Evolutionary conservation across 2,113 vertebrate genomes (phyloP), one percentile per base, ranked within the genome.

Genomic region (Dasyprocta punctata): DNA sequence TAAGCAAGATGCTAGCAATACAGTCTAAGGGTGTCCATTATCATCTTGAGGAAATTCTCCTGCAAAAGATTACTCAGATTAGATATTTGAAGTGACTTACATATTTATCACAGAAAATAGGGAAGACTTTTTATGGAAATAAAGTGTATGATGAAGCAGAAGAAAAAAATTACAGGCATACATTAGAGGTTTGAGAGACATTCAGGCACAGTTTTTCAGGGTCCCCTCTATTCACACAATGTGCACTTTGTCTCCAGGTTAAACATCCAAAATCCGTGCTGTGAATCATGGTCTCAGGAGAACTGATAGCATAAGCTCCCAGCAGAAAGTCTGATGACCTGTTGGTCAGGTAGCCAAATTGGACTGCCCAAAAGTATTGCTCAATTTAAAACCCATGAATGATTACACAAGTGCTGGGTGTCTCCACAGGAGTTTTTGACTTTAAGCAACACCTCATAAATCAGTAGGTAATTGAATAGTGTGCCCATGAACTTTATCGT

Each of bases 371-470:
- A 38, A 90, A 90, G 49, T 5, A 54, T 60, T 78, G 69, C 1
- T 22, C 24, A 71, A 80, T 30, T 47, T 81, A 63, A 86, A 86
- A 73, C 16, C 49, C n/a, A 63, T 54, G 49, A 83, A 73, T 30
- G 92, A 95, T 75, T 3, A 52, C 8, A 28, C 47, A 8, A 5
- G 33, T 6, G 38, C 26, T 78, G 3, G 26, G 3, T 71, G 22
- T 44, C 11, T 49, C 24, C 33, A 36, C 6, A 12, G 38, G 12
- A 58, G 0, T 58, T 81, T 60, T 44, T 24, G 9, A 81, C 33
- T 86, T 94, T 63, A 86, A 80, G 56, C 14, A 73, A 5, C 52
- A 94, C 33, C 16, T 94, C 38, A 26, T 95, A 91, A 63, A 80
- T 88, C 65, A 86, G 30, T 69, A 93, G 60, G 19, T 67, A 77